Evolutionary conservation across 1,140 invertebrate species (phyloP).

Genomic region (Maconellicoccus hirsutus): DNA sequence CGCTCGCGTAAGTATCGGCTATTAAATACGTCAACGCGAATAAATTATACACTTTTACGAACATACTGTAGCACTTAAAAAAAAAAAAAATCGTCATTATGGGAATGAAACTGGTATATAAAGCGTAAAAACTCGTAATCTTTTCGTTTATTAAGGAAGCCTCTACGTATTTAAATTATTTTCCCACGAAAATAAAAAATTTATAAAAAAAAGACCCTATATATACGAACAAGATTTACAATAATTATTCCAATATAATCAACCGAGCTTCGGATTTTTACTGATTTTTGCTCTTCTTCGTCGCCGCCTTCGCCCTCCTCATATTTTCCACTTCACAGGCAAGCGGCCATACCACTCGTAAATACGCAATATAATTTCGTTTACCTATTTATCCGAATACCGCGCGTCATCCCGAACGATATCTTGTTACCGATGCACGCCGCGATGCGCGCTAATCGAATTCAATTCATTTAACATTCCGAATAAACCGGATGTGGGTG

Average conservation of each 20-base stretch:
- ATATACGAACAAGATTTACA: constrained; percentile 20
- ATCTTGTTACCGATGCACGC: no score
- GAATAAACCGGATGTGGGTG: not conserved
- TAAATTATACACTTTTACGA: not conserved
- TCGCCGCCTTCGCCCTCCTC: no score
- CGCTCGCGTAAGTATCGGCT: no score
- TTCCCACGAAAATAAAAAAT: constrained; percentile 8
- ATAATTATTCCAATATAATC: constrained; percentile 2
- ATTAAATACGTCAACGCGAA: not conserved
- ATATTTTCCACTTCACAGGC: not conserved
- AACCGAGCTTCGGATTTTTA: not conserved
- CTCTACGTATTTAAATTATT: constrained; percentile 17
- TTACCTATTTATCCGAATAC: no score
- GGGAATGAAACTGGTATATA: constrained; percentile 18
- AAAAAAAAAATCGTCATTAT: constrained; percentile 22
- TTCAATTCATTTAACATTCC: not conserved
- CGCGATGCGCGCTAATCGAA: no score
- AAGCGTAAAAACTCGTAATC: constrained; percentile 2
- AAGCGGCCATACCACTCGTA: not conserved
- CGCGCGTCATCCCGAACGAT: no score
- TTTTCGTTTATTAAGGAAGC: constrained; percentile 18
- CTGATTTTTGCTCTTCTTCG: not conserved
- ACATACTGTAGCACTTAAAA: not conserved
- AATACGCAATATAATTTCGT: no score
- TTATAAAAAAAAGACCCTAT: no score